phyloP scores from a whole-genome alignment of 2,888 invertebrate species.

The Caenorhabditis imperialis region DNA sequence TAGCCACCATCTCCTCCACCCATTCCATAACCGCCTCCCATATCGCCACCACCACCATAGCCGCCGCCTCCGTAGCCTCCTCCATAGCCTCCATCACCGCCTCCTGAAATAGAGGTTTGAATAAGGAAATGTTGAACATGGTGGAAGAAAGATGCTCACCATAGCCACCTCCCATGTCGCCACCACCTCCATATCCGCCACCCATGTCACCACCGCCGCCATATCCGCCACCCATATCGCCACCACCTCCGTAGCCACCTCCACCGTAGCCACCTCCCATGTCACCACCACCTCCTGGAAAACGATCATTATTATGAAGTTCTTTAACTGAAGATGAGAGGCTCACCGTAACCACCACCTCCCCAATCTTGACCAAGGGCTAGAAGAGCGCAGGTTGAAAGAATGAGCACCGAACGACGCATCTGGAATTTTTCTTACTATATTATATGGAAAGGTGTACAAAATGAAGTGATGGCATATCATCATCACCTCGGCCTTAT shows the following conservation, averaged over 20 bases:
- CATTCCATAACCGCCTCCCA: slow-evolving; percentile 51
- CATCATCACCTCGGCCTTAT: slow-evolving; percentile 37
- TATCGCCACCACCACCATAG: slow-evolving; percentile 38
- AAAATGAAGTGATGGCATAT: slow-evolving; percentile 26
- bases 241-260: slow-evolving; percentile 60
- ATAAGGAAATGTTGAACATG: neutral
- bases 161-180: slow-evolving; percentile 62
- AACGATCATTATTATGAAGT: neutral
- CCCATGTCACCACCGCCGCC: slow-evolving; percentile 54
- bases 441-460: neutral
- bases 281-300: slow-evolving; percentile 47
- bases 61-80: slow-evolving; percentile 65
- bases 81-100: slow-evolving; percentile 55
- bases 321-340: neutral
- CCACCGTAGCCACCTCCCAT: slow-evolving; percentile 56
- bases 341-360: slow-evolving; percentile 59
- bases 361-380: slow-evolving; percentile 71
- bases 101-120: slow-evolving; percentile 11
- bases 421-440: slow-evolving; percentile 22
- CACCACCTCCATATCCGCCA: slow-evolving; percentile 61
- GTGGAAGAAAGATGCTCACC: slow-evolving; percentile 6
- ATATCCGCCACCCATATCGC: slow-evolving; percentile 57
- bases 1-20: slow-evolving; percentile 59
- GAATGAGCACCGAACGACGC: slow-evolving; percentile 55
- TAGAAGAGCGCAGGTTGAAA: slow-evolving; percentile 60